Percentiles rank a stretch among this genome's conserved stretches.
Conservation (phyloP, 2,113 vertebrate genomes). For the Dolichallabes microphthalmus region DNA sequence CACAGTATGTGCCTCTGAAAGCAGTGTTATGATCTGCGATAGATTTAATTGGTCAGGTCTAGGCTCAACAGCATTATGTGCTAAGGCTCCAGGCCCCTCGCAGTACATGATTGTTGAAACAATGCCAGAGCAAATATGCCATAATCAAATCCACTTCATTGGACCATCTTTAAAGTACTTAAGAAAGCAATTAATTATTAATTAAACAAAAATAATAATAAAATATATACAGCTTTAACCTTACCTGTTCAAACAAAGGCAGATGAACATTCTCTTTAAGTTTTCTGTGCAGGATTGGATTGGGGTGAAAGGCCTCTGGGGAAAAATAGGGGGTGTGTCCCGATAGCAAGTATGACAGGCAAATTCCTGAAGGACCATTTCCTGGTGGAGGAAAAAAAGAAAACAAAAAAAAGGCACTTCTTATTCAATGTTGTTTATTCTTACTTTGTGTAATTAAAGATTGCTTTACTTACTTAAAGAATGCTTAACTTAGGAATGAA, state of each 20-base stretch:
- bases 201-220: neutral
- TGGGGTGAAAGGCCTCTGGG: constrained; percentile 67
- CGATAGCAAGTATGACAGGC: constrained; percentile 77
- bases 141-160: too few species aligned
- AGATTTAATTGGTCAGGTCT: too few species aligned
- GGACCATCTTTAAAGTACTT: too few species aligned
- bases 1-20: too few species aligned
- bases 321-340: constrained; percentile 75
- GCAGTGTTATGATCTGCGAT: too few species aligned
- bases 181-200: too few species aligned
- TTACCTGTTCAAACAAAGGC: constrained; percentile 75
- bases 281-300: constrained; percentile 72
- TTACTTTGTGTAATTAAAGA: neutral
- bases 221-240: neutral
- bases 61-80: too few species aligned
- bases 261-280: constrained; percentile 66
- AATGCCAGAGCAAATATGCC: too few species aligned
- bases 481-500: too few species aligned
- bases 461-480: neutral
- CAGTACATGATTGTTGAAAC: too few species aligned
- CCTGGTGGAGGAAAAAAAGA: constrained; percentile 63
- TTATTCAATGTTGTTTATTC: neutral
- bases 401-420: neutral
- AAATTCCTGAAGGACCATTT: constrained; percentile 79
- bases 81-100: too few species aligned